Percentiles rank a stretch among this genome's conserved stretches.
These are phyloP conservation scores for Australoheros scitulus DNA, from an alignment of 2,113 vertebrate species.

Conservation along the genomic window DNA sequence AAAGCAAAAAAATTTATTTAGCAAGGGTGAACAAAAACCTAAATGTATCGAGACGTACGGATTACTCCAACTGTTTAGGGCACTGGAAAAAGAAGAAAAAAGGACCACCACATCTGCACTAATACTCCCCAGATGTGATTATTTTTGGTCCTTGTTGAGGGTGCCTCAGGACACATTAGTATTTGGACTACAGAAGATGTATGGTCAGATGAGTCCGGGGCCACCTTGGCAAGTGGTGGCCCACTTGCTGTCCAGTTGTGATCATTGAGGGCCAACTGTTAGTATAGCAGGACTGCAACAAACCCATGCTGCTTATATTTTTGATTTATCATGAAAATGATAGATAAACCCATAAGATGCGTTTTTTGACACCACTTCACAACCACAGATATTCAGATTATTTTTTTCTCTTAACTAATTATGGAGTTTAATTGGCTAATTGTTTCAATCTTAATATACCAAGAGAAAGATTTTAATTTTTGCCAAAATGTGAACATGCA, in stretches of 20 bases:
- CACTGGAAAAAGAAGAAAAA: not conserved
- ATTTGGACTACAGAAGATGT: not conserved
- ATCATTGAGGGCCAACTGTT: not conserved
- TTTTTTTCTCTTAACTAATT: not conserved
- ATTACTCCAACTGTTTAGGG: not conserved
- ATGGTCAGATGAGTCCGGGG: not conserved
- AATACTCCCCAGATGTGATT: not conserved
- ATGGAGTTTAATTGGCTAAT: not conserved
- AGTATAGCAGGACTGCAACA: not conserved
- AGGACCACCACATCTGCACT: not conserved
- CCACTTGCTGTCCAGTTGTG: not conserved
- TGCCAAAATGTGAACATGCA: not conserved
- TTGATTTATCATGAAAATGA: not conserved
- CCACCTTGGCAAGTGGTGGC: not conserved
- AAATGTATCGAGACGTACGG: not conserved
- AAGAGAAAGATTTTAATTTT: not conserved
- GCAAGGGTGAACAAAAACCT: rapidly evolving
- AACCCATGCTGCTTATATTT: not conserved
- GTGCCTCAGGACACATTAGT: not conserved
- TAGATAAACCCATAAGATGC: too few relatives aligned
- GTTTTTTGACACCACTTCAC: not conserved
- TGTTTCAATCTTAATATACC: not conserved
- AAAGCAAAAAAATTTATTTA: not conserved
- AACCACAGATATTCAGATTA: not conserved
- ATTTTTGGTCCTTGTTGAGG: not conserved